Base-by-base conservation (phyloP, 2,888 invertebrate genomes). In the Zootermopsis nevadensis region DNA sequence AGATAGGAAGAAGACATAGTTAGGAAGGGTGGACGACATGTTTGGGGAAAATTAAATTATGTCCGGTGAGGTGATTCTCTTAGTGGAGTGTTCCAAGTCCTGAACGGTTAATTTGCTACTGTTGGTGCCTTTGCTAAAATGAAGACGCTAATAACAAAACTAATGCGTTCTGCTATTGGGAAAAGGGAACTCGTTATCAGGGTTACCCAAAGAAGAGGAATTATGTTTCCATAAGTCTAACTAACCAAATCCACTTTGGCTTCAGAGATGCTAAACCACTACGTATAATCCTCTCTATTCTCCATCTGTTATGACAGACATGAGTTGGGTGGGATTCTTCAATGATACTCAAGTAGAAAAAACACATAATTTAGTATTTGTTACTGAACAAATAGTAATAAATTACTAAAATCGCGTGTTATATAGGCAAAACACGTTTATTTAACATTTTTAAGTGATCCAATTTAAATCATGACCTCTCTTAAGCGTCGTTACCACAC, bases 11-110 rank as follows among this genome's bases (percentile, higher is more conserved):
- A n/a, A 69, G 69, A 69, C 66, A 66, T 10, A 66, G 66, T 12
- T 48, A 48, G 48, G 8, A 15, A 60, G 33, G 33, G 33, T 42
- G 74, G 2, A 38, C 72, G 72, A 33, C 53, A 66, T 79, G 79
- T 35, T n/a, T 60, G 35, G 38, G 66, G 60, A 66, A 79, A 79
- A 79, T 79, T 79, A 66, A 79, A 66, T 79, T 79, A 79, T 79
- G 66, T 79, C 79, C 79, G n/a, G 79, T 79, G 79, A 79, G 66
- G 79, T 66, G 79, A 79, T 42, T 74, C 74, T 42, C 74, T 74
- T 74, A 4, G 74, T 27, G 33, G n/a, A 74, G n/a, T n/a, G 74
- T 74, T 74, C 74, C n/a, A 74, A 38, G 74, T 74, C 31, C n/a
- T 24, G 74, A 35, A n/a, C 33, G 74, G 42, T 74, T 74, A 74